Base-by-base conservation (phyloP, 1,140 invertebrate species). In the Myzus persicae region DNA sequence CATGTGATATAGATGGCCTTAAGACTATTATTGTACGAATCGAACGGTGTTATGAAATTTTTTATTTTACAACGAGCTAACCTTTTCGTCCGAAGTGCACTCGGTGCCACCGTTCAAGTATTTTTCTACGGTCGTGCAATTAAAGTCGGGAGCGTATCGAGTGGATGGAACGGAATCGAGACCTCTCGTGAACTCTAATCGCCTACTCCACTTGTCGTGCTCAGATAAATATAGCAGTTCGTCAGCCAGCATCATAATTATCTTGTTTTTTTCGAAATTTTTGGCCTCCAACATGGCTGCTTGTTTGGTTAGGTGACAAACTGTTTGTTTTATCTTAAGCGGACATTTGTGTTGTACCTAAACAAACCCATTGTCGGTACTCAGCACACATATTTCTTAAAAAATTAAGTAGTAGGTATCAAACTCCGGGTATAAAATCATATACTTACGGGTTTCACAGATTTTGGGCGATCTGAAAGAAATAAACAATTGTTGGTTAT, bases 181-280 rank as follows among this genome's bases (percentile, higher is more conserved):
- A 42, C 46, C 59, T 44, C 26, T 67, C 5, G 91, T 85, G 38
- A 85, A 48, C 9, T 76, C 84, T 40, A 40, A 85, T 42, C 81
- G 91, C 24, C 76, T 51, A 40, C 18, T 54, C 81, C 91, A 93
- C 67, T 90, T 76, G 26, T 82, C 59, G 84, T 59, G 88, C 44
- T 92, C 81, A 9, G 82, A 89, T 81, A 93, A 93, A 18, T 93
- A 54, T 11, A 93, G 18, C 14, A 94, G 90, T 76, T 94, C 94
- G 90, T 94, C 93, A 20, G 94, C 94, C 67, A 94, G 31, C 46
- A 38, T 85, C 90, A 94, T 85, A n/a, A 94, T 94, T 42, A 94
- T 93, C 7, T 59, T 48, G 84, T 94, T 94, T 87, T 94, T 94
- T 38, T 94, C 42, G 26, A 90, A 31, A 44, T 94, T 94, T 51